Evolutionary conservation across 2,113 vertebrate genomes (phyloP).

Genomic region (Amazona guildingii): DNA sequence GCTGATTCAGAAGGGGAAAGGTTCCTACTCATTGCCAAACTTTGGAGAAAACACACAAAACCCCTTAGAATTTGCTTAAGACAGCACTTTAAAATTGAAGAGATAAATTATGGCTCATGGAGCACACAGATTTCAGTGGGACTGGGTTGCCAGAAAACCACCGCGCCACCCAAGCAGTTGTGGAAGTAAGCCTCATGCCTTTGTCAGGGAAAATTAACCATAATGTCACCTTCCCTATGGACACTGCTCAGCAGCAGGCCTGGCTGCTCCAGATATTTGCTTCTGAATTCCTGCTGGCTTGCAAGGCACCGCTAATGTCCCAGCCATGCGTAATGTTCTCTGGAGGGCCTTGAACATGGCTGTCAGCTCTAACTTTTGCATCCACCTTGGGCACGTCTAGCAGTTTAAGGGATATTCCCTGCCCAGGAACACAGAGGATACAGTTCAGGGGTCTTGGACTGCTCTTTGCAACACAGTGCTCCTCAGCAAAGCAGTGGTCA

Average conservation of each 20-base stretch:
- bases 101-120: background rate
- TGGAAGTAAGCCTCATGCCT: background rate
- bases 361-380: background rate
- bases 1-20: conserved; percentile 59
- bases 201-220: background rate
- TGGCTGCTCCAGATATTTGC: background rate
- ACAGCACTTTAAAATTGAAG: conserved; percentile 25
- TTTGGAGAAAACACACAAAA: conserved; percentile 9
- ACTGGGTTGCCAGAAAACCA: background rate
- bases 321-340: background rate
- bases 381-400: background rate
- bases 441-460: rapidly evolving
- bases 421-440: background rate
- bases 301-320: background rate
- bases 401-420: background rate
- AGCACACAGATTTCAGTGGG: background rate
- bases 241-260: background rate
- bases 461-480: background rate
- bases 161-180: background rate
- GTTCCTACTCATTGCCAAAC: conserved; percentile 13
- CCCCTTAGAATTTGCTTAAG: conserved; percentile 11
- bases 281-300: background rate
- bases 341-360: background rate
- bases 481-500: background rate
- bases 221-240: background rate